phyloP scores from a whole-genome alignment of 2,888 invertebrate species.

The Agrotis exclamationis region DNA sequence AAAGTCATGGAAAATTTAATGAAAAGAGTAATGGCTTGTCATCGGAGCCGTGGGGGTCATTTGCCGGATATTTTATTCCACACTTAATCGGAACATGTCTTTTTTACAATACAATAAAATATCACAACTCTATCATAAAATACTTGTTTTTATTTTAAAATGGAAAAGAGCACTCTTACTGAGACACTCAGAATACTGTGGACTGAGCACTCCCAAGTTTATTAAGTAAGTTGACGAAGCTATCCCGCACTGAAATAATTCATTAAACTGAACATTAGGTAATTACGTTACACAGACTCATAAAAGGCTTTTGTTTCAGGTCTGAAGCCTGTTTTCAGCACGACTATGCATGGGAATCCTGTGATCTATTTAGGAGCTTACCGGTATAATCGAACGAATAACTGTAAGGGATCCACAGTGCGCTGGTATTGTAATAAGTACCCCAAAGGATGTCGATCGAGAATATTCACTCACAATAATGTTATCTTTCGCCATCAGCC shows the following conservation, averaged over 20 bases:
- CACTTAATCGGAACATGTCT: too few species aligned
- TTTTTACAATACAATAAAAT: too few species aligned
- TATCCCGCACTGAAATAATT: neutral
- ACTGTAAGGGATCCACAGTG: constrained; percentile 33
- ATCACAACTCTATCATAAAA: too few species aligned
- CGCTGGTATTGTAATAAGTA: constrained; percentile 53
- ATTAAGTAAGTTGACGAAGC: neutral
- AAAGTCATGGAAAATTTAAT: too few species aligned
- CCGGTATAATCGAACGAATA: constrained; percentile 46
- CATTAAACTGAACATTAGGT: neutral
- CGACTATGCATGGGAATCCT: constrained; percentile 49
- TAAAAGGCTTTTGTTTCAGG: neutral
- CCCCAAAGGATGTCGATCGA: constrained; percentile 41
- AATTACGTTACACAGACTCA: neutral
- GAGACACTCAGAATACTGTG: too few species aligned
- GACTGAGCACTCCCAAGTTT: too few species aligned
- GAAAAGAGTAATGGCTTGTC: too few species aligned
- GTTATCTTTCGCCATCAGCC: constrained; percentile 15
- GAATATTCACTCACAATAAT: constrained; percentile 39
- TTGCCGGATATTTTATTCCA: too few species aligned
- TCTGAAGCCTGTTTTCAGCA: constrained; percentile 27
- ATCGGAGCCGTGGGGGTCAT: too few species aligned
- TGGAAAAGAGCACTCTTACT: too few species aligned
- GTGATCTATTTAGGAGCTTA: constrained; percentile 48
- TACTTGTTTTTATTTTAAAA: too few species aligned